These are phyloP conservation scores for Herpetotheres cachinnans DNA, from an alignment of 2,113 vertebrate genomes.

Conservation along the genomic window DNA sequence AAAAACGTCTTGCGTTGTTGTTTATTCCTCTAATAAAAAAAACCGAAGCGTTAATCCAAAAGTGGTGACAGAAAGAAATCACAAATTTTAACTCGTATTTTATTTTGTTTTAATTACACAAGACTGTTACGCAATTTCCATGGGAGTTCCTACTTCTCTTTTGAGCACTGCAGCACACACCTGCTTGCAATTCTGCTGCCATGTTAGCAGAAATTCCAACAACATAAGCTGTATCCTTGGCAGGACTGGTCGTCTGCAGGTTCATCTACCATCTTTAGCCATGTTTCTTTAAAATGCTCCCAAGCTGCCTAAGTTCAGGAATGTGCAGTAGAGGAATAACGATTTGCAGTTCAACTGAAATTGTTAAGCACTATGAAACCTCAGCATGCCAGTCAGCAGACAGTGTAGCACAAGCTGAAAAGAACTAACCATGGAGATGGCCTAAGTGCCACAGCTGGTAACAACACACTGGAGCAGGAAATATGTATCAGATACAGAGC, in stretches of 20 bases:
- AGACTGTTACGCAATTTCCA: background rate
- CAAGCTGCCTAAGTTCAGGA: background rate
- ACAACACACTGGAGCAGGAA: background rate
- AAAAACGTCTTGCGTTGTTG: background rate
- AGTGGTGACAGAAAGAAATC: background rate
- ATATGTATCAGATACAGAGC: background rate
- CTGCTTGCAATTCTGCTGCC: background rate
- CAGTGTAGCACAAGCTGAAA: background rate
- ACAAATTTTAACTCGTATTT: background rate
- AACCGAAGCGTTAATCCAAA: background rate
- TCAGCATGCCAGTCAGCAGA: fast-evolving
- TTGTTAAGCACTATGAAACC: background rate
- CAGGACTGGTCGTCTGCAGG: background rate
- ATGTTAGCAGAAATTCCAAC: background rate
- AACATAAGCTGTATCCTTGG: background rate
- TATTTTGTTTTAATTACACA: background rate
- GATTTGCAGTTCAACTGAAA: background rate
- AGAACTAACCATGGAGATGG: background rate
- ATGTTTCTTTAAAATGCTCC: background rate
- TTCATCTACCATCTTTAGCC: background rate
- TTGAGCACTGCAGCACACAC: background rate
- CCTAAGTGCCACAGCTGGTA: background rate
- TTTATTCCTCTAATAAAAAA: background rate
- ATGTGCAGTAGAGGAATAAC: background rate
- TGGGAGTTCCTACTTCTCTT: background rate